phyloP scores from a whole-genome alignment of 2,888 invertebrate genomes.

The Brenthis hecate region DNA sequence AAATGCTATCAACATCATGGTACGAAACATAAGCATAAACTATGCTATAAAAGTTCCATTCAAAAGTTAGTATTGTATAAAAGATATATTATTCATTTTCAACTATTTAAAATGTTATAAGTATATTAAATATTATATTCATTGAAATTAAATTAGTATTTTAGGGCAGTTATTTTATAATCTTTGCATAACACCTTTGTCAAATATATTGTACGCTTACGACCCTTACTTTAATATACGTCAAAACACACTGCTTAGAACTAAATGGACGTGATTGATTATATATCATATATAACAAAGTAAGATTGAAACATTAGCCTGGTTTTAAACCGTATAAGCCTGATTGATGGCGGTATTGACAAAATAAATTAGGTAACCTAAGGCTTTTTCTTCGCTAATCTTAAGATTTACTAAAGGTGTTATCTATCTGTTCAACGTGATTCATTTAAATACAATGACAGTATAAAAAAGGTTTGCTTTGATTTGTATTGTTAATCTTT shows the following conservation, averaged over 20 bases:
- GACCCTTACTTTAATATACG: neutral
- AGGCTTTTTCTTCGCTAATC: constrained; percentile 10
- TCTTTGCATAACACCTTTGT: constrained; percentile 6
- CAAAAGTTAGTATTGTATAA: too few relatives aligned
- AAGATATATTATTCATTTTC: too few relatives aligned
- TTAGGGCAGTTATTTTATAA: neutral
- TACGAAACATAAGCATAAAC: too few relatives aligned
- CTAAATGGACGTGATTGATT: constrained; percentile 10
- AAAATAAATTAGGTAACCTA: constrained; percentile 50
- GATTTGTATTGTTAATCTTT: too few relatives aligned
- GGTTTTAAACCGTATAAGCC: constrained; percentile 48
- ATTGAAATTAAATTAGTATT: neutral
- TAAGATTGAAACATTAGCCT: constrained; percentile 38
- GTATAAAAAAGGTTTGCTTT: too few relatives aligned
- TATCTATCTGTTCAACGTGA: too few relatives aligned
- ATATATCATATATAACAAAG: constrained; percentile 12
- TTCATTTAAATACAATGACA: too few relatives aligned
- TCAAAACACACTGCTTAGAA: constrained; percentile 1
- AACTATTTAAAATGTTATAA: too few relatives aligned
- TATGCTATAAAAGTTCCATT: too few relatives aligned
- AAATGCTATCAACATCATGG: too few relatives aligned
- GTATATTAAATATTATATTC: neutral
- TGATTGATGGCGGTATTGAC: constrained; percentile 58
- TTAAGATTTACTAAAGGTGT: neutral
- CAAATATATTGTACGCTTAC: constrained; percentile 10